Evolutionary conservation across 2,797 vertebrate species (phyloP).

Genomic region (Graptemys geographica): DNA sequence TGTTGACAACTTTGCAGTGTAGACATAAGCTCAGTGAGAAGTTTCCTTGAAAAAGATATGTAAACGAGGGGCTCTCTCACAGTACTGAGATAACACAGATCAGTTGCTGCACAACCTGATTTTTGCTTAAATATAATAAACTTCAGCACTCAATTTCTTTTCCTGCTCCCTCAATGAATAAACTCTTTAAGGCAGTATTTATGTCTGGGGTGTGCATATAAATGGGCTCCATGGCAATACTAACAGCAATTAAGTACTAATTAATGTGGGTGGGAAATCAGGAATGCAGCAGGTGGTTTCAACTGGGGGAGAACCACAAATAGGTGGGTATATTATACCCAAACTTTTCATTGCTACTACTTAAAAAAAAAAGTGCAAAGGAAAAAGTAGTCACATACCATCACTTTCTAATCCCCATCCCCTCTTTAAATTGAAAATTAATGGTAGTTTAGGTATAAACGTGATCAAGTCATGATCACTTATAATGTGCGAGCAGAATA

Average conservation of each 20-base stretch:
- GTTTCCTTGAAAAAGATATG: neutral
- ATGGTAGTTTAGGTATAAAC: neutral
- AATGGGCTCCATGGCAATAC: neutral
- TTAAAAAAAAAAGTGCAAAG: neutral
- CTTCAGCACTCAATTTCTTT: neutral
- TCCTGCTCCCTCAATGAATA: neutral
- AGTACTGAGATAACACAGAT: neutral
- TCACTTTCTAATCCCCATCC: neutral
- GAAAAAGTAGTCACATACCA: neutral
- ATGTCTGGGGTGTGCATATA: neutral
- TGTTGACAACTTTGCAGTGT: too few relatives aligned
- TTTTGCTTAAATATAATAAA: neutral
- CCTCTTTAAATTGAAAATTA: conserved; percentile 11
- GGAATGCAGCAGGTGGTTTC: neutral
- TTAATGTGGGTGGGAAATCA: neutral
- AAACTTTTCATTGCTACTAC: neutral
- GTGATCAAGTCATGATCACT: neutral
- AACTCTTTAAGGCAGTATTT: neutral
- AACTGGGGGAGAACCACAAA: neutral
- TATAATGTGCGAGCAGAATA: neutral
- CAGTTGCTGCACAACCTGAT: neutral
- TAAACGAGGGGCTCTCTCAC: neutral
- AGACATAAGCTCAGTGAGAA: neutral
- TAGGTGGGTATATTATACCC: neutral
- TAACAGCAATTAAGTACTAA: neutral